Conservation (phyloP, 2,113 vertebrate species). For the Aepyceros melampus region DNA sequence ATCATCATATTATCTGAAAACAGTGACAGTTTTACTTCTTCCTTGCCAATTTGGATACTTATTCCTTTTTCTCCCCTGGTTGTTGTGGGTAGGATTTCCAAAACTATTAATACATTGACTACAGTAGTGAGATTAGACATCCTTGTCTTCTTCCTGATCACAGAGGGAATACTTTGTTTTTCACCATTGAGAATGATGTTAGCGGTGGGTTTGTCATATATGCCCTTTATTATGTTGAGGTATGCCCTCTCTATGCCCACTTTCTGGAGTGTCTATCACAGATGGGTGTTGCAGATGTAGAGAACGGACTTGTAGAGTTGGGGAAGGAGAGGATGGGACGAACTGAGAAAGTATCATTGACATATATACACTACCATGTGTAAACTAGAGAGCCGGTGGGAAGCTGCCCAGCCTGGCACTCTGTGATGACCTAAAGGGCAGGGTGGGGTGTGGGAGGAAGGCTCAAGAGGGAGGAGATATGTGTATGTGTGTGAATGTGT, state of each 20-base stretch:
- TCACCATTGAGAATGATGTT: not conserved
- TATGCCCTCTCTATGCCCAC: not conserved
- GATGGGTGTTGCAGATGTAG: not conserved
- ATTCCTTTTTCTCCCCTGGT: not conserved
- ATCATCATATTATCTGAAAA: not conserved
- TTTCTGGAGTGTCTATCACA: not conserved
- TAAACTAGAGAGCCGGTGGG: not conserved
- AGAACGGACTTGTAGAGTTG: accelerated
- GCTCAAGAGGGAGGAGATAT: not conserved
- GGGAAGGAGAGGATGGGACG: not conserved
- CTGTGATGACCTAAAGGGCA: not conserved
- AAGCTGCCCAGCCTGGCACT: not conserved
- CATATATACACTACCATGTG: not conserved
- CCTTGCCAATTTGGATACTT: not conserved
- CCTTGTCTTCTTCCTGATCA: not conserved
- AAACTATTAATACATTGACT: not conserved
- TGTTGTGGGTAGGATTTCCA: not conserved
- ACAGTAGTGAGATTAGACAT: not conserved
- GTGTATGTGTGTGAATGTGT: not conserved
- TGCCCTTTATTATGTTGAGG: not conserved
- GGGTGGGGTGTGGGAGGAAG: not conserved
- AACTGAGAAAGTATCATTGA: not conserved
- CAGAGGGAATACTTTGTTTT: not conserved
- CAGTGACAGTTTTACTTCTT: not conserved
- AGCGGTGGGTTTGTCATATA: not conserved